phyloP scores from a whole-genome alignment of 2,888 invertebrate species.

The Criorhina ranunculi region DNA sequence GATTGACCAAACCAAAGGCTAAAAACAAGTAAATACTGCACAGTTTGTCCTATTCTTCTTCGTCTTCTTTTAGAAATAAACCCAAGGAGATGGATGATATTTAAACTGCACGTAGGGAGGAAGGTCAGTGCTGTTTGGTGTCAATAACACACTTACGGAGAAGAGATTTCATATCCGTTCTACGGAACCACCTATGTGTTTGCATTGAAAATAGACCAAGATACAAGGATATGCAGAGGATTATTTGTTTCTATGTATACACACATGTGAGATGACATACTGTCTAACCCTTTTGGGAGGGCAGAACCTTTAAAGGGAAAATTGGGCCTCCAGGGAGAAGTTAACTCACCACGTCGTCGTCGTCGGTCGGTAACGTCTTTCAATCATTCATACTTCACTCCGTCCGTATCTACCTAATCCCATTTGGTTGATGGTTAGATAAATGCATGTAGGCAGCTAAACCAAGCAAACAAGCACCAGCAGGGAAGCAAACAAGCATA shows the following conservation, averaged over 20 bases:
- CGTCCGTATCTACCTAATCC: constrained; percentile 57
- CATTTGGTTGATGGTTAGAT: constrained; percentile 57
- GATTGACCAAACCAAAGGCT: constrained; percentile 36
- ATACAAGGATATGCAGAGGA: not conserved
- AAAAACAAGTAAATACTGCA: constrained; percentile 36
- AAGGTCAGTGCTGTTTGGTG: constrained; percentile 55
- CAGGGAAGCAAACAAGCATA: not conserved
- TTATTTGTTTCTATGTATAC: constrained; percentile 29
- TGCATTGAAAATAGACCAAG: constrained; percentile 47
- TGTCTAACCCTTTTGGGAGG: constrained; percentile 23
- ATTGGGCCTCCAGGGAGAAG: constrained; percentile 15
- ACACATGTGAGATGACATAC: constrained; percentile 48
- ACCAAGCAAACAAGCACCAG: constrained; percentile 26
- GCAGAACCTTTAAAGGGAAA: constrained; percentile 34
- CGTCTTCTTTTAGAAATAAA: not conserved
- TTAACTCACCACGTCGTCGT: constrained; percentile 28
- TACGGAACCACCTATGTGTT: constrained; percentile 26
- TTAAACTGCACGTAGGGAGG: constrained; percentile 28
- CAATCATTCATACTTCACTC: constrained; percentile 68
- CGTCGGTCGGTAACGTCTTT: constrained; percentile 59
- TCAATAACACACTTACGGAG: constrained; percentile 52
- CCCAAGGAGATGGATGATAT: constrained; percentile 27
- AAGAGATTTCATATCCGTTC: constrained; percentile 38
- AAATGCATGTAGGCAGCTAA: constrained; percentile 35
- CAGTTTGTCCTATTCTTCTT: not conserved